A percentile compares a stretch with the other conserved stretches of the same genome.
Conservation (phyloP, 1,140 invertebrate genomes). For the Spodoptera frugiperda region DNA sequence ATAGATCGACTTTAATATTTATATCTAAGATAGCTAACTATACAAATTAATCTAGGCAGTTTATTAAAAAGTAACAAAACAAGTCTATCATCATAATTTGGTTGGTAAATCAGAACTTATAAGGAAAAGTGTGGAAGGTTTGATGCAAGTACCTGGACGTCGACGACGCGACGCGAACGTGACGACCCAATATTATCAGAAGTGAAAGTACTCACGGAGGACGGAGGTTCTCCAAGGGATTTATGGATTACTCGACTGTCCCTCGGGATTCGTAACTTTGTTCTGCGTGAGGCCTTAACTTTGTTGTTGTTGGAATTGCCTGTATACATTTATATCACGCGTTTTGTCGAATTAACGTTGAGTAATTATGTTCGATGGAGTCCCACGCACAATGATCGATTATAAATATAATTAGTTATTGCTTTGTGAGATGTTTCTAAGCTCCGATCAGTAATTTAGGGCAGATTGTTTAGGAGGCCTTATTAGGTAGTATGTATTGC, state of each 20-base stretch:
- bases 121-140: not conserved
- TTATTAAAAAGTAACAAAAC: too few relatives aligned
- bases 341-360: constrained; percentile 28
- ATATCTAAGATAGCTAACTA: too few relatives aligned
- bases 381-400: not conserved
- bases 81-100: not conserved
- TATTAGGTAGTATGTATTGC: too few relatives aligned
- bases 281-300: constrained; percentile 58
- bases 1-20: too few relatives aligned
- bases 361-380: constrained; percentile 22
- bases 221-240: constrained; percentile 55
- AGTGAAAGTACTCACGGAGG: constrained; percentile 49
- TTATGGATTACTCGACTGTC: constrained; percentile 73
- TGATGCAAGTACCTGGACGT: constrained; percentile 27
- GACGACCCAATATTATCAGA: constrained; percentile 59
- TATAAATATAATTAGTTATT: too few relatives aligned
- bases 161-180: constrained; percentile 39
- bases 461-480: too few relatives aligned
- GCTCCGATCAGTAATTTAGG: not conserved
- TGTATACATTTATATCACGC: constrained; percentile 40
- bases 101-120: constrained; percentile 9
- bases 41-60: too few relatives aligned
- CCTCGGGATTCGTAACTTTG: constrained; percentile 68
- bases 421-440: not conserved
- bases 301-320: constrained; percentile 59